A percentile compares a stretch with the other conserved stretches of the same genome.
Conservation (phyloP, 2,797 vertebrate genomes). For the Molossus alvarezi region DNA sequence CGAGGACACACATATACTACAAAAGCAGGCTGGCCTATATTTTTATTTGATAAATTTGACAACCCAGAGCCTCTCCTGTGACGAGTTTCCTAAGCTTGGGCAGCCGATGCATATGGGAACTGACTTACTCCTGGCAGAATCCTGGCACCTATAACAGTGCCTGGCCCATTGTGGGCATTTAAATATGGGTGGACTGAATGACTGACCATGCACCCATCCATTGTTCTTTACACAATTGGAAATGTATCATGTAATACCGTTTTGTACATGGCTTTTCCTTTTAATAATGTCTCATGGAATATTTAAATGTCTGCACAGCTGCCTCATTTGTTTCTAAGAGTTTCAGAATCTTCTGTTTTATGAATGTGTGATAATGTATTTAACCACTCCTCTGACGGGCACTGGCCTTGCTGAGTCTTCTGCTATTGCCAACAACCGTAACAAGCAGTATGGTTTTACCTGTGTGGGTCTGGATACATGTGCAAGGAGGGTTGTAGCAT, state of each 20-base stretch:
- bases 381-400: neutral
- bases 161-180: neutral
- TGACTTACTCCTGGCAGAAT: neutral
- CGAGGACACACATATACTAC: neutral
- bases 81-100: neutral
- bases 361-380: neutral
- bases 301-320: no score
- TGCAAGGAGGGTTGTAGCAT: neutral
- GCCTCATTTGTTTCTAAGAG: neutral
- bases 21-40: neutral
- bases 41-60: slow-evolving; percentile 29
- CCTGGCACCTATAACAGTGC: neutral
- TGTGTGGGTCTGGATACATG: neutral
- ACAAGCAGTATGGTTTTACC: fast-evolving
- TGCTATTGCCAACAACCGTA: neutral
- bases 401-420: neutral
- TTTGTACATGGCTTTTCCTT: neutral
- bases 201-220: neutral
- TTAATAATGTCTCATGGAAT: neutral
- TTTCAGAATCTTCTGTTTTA: neutral
- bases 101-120: neutral
- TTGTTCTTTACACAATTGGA: neutral
- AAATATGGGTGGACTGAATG: neutral
- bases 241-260: neutral
- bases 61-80: neutral